These are phyloP conservation scores for Oryzias dopingdopingensis DNA, from an alignment of 2,797 vertebrate genomes.

Conservation along the genomic window DNA sequence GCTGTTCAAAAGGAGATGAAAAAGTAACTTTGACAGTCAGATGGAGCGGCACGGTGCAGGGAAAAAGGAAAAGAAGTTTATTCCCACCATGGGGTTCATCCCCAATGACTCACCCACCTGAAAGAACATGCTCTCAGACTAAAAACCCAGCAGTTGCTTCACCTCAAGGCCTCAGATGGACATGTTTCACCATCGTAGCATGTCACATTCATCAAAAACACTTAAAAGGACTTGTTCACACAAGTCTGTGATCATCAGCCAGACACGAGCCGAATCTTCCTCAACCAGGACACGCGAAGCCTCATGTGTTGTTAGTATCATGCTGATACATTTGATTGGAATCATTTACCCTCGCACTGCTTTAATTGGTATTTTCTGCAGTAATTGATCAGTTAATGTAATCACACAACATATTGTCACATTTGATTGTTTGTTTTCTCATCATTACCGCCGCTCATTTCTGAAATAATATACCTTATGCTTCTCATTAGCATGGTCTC, in stretches of 20 bases:
- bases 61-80: constrained; percentile 36
- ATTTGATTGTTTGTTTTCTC: constrained; percentile 11
- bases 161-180: constrained; percentile 6
- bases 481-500: constrained; percentile 17
- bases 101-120: constrained; percentile 41
- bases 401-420: constrained; percentile 15
- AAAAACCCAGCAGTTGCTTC: constrained; percentile 4
- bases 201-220: constrained; percentile 8
- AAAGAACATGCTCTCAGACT: constrained; percentile 20
- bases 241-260: too few species aligned
- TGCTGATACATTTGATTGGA: constrained; percentile 12
- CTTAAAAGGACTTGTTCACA: constrained; percentile 3
- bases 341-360: constrained; percentile 7
- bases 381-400: constrained; percentile 21
- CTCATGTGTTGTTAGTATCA: too few species aligned
- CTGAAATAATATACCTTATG: constrained; percentile 19
- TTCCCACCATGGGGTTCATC: constrained; percentile 35
- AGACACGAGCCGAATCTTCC: too few species aligned
- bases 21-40: constrained; percentile 46
- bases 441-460: constrained; percentile 21
- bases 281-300: too few species aligned
- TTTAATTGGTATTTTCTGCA: constrained; percentile 21
- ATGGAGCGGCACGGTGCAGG: constrained; percentile 39
- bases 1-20: constrained; percentile 54
- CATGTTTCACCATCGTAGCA: constrained; percentile 25